A percentile compares a stretch with the other conserved stretches of the same genome.
These are phyloP conservation scores for Microplitis demolitor DNA, from an alignment of 1,140 invertebrate genomes.

Conservation along the genomic window DNA sequence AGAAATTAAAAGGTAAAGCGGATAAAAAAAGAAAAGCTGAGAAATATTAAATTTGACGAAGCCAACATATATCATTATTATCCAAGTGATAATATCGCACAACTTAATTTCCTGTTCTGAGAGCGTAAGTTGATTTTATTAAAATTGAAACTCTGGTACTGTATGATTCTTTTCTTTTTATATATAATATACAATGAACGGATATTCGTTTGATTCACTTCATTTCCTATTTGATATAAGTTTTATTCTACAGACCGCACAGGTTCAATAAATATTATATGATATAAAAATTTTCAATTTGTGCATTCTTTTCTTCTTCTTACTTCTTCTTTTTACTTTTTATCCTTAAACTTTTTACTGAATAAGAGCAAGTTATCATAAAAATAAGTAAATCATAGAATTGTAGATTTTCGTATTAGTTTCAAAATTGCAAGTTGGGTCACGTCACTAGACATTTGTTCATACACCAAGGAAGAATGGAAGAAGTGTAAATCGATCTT, in stretches of 20 bases:
- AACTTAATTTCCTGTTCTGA: not conserved
- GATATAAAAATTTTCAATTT: too few relatives aligned
- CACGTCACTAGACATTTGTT: constrained; percentile 5
- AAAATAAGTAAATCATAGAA: not conserved
- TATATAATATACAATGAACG: too few relatives aligned
- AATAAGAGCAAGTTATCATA: not conserved
- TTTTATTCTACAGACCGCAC: too few relatives aligned
- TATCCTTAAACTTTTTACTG: not conserved
- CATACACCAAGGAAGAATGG: not conserved
- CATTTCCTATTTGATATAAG: too few relatives aligned
- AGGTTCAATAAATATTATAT: too few relatives aligned
- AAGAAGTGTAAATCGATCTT: constrained; percentile 9
- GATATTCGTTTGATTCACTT: too few relatives aligned
- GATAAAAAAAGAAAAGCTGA: not conserved
- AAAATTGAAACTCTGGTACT: not conserved
- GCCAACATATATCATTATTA: not conserved
- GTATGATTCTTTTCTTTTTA: too few relatives aligned
- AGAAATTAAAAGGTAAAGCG: not conserved
- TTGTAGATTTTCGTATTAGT: not conserved
- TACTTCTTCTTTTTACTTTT: too few relatives aligned
- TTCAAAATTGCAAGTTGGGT: not conserved
- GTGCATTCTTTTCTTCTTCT: too few relatives aligned
- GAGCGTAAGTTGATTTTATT: not conserved
- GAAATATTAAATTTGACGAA: not conserved
- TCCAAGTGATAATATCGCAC: not conserved